These are phyloP conservation scores for Amia ocellicauda DNA, from an alignment of 2,113 vertebrate species.

Conservation along the genomic window DNA sequence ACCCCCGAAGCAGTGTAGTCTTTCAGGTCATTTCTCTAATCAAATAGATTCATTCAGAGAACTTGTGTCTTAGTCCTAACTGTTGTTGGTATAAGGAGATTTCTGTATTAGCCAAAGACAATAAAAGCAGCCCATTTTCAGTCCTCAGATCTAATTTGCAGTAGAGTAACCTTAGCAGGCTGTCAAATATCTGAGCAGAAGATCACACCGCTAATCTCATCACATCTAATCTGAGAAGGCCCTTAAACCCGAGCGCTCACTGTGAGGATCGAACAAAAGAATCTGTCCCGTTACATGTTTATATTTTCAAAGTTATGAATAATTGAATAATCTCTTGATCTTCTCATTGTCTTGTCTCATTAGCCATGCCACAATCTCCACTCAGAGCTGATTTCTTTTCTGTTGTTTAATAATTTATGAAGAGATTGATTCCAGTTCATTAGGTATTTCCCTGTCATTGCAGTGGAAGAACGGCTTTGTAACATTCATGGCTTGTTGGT, in stretches of 20 bases:
- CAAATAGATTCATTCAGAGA: no score
- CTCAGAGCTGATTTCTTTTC: conserved; percentile 14
- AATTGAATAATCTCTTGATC: conserved; percentile 2
- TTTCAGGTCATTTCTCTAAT: no score
- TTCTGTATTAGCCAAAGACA: no score
- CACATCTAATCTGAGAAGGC: no score
- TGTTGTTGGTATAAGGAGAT: no score
- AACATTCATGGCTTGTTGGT: neutral
- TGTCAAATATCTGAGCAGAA: no score
- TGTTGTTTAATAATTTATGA: conserved; percentile 23
- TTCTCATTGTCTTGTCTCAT: conserved; percentile 19
- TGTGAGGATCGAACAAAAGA: neutral
- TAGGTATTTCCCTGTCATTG: conserved; percentile 6
- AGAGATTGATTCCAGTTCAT: conserved; percentile 18
- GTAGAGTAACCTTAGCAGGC: no score
- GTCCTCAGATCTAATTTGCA: no score
- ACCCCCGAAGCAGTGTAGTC: no score
- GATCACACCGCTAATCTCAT: no score
- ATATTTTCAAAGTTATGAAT: neutral
- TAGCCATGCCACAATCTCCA: neutral
- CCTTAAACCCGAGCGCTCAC: neutral
- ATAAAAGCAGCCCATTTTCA: no score
- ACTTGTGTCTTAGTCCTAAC: no score
- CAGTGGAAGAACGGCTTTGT: neutral
- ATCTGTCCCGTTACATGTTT: conserved; percentile 3